These are phyloP conservation scores for Hydractinia symbiolongicarpus DNA, from an alignment of 30 jellyfish, hydroid and myxozoan species.

Conservation along the genomic window DNA sequence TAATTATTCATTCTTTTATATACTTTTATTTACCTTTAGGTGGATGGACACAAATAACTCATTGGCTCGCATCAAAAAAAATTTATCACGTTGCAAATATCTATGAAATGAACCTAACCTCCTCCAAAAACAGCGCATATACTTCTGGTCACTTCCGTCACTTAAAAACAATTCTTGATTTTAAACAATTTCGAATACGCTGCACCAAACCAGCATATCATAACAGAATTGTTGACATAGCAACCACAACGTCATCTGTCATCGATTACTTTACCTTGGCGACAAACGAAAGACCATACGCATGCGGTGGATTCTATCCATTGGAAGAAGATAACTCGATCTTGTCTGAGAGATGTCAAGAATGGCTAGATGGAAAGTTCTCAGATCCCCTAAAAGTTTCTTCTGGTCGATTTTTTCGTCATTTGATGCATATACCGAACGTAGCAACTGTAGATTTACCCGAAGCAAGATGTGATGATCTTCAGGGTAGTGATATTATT, in stretches of 20 bases:
- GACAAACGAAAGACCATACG: not conserved
- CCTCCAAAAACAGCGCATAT: not conserved
- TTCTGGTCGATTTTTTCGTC: too few relatives aligned
- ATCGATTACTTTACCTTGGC: not conserved
- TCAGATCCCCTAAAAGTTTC: not conserved
- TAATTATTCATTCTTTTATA: too few relatives aligned
- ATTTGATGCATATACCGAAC: too few relatives aligned
- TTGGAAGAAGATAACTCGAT: not conserved
- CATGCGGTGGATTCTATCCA: constrained; percentile 13
- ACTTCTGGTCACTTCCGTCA: not conserved
- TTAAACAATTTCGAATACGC: constrained; percentile 3
- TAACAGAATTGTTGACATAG: not conserved
- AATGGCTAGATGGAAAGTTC: not conserved
- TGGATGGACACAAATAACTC: constrained; percentile 8
- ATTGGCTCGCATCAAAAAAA: not conserved
- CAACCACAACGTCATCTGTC: not conserved
- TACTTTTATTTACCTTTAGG: not conserved
- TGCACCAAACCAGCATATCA: constrained; percentile 11
- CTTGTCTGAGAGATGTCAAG: not conserved
- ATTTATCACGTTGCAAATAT: not conserved
- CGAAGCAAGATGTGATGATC: too few relatives aligned
- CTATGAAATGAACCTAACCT: not conserved
- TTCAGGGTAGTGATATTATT: too few relatives aligned
- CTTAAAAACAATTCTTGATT: not conserved
- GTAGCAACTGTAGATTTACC: too few relatives aligned